These are phyloP conservation scores for Stratiolaelaps scimitus DNA, from an alignment of 1,140 invertebrate species.

Conservation along the genomic window DNA sequence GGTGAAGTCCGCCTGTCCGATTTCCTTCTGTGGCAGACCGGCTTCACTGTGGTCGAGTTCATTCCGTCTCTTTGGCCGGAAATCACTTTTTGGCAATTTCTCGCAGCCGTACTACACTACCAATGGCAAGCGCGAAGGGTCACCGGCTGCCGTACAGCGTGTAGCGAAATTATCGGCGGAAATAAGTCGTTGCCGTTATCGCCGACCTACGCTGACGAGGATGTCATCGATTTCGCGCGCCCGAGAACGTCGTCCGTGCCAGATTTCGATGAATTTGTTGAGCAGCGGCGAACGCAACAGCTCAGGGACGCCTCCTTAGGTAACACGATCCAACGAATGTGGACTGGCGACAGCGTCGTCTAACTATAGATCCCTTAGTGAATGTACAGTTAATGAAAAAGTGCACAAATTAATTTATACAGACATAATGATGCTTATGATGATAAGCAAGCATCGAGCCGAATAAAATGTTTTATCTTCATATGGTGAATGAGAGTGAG, in stretches of 20 bases:
- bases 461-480: too few relatives aligned
- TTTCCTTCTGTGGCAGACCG: conserved; percentile 90
- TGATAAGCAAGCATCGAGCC: too few relatives aligned
- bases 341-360: too few relatives aligned
- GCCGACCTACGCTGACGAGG: too few relatives aligned
- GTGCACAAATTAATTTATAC: too few relatives aligned
- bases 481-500: too few relatives aligned
- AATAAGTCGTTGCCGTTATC: too few relatives aligned
- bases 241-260: not conserved
- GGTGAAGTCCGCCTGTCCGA: conserved; percentile 90
- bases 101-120: conserved; percentile 68
- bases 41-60: conserved; percentile 51
- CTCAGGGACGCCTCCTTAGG: conserved; percentile 15
- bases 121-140: conserved; percentile 46
- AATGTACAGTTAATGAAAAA: too few relatives aligned
- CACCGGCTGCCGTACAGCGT: not conserved
- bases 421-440: too few relatives aligned
- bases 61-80: conserved; percentile 80
- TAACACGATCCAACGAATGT: not conserved
- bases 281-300: not conserved
- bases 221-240: not conserved
- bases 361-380: too few relatives aligned
- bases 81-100: conserved; percentile 76
- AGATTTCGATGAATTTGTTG: conserved; percentile 13
- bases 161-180: too few relatives aligned